phyloP scores from a whole-genome alignment of 2,888 invertebrate genomes.

The Drosophila neotestacea region DNA sequence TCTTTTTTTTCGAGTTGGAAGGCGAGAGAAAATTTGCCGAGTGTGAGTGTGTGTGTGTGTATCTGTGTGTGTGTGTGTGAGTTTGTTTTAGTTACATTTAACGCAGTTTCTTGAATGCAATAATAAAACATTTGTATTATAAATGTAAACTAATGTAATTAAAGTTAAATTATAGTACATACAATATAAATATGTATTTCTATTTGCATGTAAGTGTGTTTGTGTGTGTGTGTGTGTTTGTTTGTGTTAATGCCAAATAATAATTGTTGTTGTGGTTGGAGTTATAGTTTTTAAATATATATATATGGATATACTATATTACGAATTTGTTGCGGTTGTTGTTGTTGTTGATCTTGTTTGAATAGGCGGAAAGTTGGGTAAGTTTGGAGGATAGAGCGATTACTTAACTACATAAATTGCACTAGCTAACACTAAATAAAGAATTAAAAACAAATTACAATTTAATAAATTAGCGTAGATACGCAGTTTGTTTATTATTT shows the following conservation, averaged over 20 bases:
- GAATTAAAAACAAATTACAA: slow-evolving; percentile 80
- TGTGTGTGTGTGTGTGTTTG: slow-evolving; percentile 37
- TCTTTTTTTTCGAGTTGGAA: slow-evolving; percentile 55
- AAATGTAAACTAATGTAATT: slow-evolving; percentile 61
- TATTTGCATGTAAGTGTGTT: slow-evolving; percentile 34
- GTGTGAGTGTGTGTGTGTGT: not conserved
- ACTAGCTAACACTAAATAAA: slow-evolving; percentile 85
- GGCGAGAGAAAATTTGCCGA: slow-evolving; percentile 41
- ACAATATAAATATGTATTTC: slow-evolving; percentile 23
- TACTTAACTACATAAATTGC: slow-evolving; percentile 81
- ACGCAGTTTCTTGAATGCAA: slow-evolving; percentile 41
- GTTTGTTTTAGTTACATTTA: slow-evolving; percentile 32
- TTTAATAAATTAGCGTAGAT: slow-evolving; percentile 74
- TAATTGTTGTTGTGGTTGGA: slow-evolving; percentile 17
- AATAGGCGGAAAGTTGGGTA: slow-evolving; percentile 7
- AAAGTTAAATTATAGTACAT: slow-evolving; percentile 55
- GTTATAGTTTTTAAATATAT: slow-evolving; percentile 19
- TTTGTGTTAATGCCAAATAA: slow-evolving; percentile 63
- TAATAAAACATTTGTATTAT: slow-evolving; percentile 24
- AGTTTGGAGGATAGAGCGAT: slow-evolving; percentile 46
- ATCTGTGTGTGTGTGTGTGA: not conserved
- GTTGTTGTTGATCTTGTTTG: slow-evolving; percentile 9
- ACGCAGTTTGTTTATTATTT: slow-evolving; percentile 48
- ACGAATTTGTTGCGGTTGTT: slow-evolving; percentile 5
- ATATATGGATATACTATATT: slow-evolving; percentile 10